These are phyloP conservation scores for Flexamia atlantica DNA, from an alignment of 2,888 invertebrate genomes.

Conservation along the genomic window DNA sequence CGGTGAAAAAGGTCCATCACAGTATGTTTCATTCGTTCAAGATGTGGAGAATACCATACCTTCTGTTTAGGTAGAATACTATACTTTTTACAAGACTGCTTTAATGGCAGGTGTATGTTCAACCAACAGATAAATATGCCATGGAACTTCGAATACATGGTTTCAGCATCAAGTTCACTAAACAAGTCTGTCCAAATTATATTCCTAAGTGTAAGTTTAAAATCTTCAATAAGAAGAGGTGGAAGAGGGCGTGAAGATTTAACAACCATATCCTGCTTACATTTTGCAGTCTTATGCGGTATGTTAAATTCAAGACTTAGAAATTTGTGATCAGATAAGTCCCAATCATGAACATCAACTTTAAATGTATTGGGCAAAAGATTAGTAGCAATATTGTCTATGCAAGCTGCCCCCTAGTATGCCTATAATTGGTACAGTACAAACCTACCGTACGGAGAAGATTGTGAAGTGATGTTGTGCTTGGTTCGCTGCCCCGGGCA, in stretches of 20 bases:
- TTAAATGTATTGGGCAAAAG: not conserved
- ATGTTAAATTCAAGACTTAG: not conserved
- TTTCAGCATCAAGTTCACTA: not conserved
- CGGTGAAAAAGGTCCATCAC: not conserved
- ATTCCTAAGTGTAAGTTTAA: not conserved
- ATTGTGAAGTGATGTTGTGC: not conserved
- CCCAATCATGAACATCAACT: not conserved
- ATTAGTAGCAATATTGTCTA: constrained; percentile 8
- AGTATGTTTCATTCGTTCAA: not conserved
- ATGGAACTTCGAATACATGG: not conserved
- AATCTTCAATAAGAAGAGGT: not conserved
- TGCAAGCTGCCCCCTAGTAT: not conserved
- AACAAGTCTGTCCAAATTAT: not conserved
- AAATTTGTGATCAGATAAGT: not conserved
- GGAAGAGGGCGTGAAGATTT: not conserved
- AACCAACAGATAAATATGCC: not conserved
- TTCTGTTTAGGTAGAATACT: not conserved
- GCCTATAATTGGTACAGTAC: constrained; percentile 1
- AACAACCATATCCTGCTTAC: not conserved
- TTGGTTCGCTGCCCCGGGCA: not conserved
- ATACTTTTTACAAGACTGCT: not conserved
- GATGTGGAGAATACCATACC: not conserved
- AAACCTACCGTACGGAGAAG: not conserved
- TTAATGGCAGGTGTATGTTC: not conserved
- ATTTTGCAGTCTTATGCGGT: not conserved